These are phyloP conservation scores for Pyrgilauda ruficollis DNA, from an alignment of 2,113 vertebrate species.

Conservation along the genomic window DNA sequence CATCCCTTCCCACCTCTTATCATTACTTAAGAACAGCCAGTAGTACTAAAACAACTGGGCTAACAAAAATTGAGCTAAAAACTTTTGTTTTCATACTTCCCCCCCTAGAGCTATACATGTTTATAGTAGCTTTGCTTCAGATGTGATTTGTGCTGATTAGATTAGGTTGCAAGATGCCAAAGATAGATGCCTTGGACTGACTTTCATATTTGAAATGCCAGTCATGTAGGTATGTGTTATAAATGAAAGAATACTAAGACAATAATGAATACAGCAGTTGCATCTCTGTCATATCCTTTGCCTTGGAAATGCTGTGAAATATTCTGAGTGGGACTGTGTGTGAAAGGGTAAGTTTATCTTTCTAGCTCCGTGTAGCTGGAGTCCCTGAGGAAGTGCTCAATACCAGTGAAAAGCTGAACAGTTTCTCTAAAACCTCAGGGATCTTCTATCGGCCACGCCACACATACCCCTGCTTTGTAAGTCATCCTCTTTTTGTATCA, in stretches of 20 bases:
- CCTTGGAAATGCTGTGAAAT: constrained; percentile 13
- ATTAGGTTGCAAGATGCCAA: not conserved
- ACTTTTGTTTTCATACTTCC: not conserved
- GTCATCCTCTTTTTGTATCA: not conserved
- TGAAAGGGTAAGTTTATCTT: constrained; percentile 46
- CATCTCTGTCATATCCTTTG: not conserved
- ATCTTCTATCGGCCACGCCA: not conserved
- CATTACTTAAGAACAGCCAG: not conserved
- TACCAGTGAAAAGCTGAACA: constrained; percentile 23
- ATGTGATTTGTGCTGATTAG: not conserved
- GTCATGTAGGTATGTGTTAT: not conserved
- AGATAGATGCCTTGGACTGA: not conserved
- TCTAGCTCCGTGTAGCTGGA: not conserved
- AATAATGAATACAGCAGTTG: constrained; percentile 14
- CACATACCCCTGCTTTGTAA: not conserved
- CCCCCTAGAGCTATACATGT: not conserved
- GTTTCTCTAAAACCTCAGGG: constrained; percentile 1
- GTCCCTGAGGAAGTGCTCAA: constrained; percentile 7
- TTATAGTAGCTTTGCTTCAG: not conserved
- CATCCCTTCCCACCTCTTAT: not conserved
- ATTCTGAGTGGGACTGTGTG: not conserved
- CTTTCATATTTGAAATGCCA: constrained; percentile 28
- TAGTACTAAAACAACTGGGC: not conserved
- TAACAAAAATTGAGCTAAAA: not conserved
- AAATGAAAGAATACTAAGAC: constrained; percentile 1